Percentiles rank a stretch among this genome's conserved stretches.
Conservation (phyloP, 2,888 invertebrate species). For the Griposia aprilina region DNA sequence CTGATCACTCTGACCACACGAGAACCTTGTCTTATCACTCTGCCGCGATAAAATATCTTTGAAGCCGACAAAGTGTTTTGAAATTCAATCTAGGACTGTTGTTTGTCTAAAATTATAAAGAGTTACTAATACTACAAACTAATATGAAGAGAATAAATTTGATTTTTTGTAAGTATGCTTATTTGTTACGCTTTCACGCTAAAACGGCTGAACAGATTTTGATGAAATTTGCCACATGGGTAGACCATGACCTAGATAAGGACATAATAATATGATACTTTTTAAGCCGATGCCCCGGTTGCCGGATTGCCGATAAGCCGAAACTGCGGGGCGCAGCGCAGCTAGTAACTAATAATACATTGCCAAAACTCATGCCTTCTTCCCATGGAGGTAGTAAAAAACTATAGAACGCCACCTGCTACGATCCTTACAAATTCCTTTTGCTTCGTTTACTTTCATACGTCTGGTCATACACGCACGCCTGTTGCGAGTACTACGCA, state of each 20-base stretch:
- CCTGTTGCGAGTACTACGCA: background rate
- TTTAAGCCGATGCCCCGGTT: too few relatives aligned
- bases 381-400: background rate
- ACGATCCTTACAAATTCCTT: background rate
- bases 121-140: too few relatives aligned
- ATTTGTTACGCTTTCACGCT: too few relatives aligned
- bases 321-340: too few relatives aligned
- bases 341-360: background rate
- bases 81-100: slow-evolving; percentile 54
- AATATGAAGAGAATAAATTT: too few relatives aligned
- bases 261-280: too few relatives aligned
- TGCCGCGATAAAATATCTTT: slow-evolving; percentile 47
- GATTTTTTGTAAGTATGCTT: too few relatives aligned
- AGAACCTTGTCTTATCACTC: slow-evolving; percentile 52
- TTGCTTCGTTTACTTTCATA: background rate
- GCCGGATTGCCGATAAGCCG: too few relatives aligned
- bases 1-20: slow-evolving; percentile 32
- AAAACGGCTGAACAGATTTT: too few relatives aligned
- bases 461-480: background rate
- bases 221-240: too few relatives aligned
- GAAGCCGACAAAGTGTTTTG: slow-evolving; percentile 57
- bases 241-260: too few relatives aligned
- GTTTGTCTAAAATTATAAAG: slow-evolving; percentile 6
- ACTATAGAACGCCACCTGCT: background rate
- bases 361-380: background rate